Percentiles rank a stretch among this genome's conserved stretches.
Conservation (phyloP, 2,888 invertebrate species). For the Aricia artaxerxes region DNA sequence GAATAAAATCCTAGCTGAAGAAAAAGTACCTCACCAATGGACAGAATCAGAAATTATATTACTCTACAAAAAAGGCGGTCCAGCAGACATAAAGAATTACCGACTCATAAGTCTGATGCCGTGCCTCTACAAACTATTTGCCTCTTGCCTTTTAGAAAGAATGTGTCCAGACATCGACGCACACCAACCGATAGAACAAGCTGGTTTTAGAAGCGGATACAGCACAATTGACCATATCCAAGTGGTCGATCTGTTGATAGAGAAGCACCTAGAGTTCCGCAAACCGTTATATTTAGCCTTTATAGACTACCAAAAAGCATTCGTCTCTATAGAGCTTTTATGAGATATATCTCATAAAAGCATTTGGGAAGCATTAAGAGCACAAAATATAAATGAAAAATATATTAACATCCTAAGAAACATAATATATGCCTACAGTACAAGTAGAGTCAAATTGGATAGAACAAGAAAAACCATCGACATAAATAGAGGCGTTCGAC, state of each 20-base stretch:
- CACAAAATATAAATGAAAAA: too few relatives aligned
- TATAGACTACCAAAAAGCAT: too few relatives aligned
- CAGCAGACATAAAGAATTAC: slow-evolving; percentile 20
- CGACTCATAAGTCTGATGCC: neutral
- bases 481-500: slow-evolving; percentile 36
- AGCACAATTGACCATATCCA: slow-evolving; percentile 5
- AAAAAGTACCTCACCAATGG: neutral
- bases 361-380: too few relatives aligned
- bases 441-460: slow-evolving; percentile 37
- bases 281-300: too few relatives aligned
- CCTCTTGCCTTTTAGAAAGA: neutral
- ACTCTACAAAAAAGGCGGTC: neutral
- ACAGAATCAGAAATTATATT: neutral
- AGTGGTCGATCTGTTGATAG: neutral
- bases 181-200: neutral
- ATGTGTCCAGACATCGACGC: neutral
- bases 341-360: too few relatives aligned
- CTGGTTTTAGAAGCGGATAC: slow-evolving; percentile 1
- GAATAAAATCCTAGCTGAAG: neutral
- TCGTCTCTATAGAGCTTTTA: too few relatives aligned
- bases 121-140: slow-evolving; percentile 6
- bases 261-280: slow-evolving; percentile 3
- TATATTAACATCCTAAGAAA: slow-evolving; percentile 22
- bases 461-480: slow-evolving; percentile 35
- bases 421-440: slow-evolving; percentile 31